Conservation (phyloP, 2,797 vertebrate species). For the Falco novaeseelandiae region DNA sequence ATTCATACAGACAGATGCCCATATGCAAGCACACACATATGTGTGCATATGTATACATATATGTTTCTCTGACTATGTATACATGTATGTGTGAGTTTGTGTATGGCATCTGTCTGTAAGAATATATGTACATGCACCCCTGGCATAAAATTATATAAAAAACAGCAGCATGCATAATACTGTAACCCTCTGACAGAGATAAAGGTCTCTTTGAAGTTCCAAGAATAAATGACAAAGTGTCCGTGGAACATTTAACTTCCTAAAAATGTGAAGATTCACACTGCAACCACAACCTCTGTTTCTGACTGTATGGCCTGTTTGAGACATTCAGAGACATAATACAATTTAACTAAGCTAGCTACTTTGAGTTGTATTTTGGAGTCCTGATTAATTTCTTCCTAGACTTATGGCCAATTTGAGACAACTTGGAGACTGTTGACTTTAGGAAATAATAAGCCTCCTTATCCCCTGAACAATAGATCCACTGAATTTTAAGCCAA, state of each 20-base stretch:
- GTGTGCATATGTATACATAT: background rate
- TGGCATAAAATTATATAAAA: conserved; percentile 43
- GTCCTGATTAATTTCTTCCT: conserved; percentile 52
- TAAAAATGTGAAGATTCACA: background rate
- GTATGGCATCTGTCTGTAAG: background rate
- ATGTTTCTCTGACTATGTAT: background rate
- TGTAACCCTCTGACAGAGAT: conserved; percentile 27
- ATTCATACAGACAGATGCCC: background rate
- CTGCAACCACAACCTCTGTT: background rate
- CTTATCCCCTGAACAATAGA: background rate
- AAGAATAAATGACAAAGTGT: background rate
- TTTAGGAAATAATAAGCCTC: background rate
- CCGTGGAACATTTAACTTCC: background rate
- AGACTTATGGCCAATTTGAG: conserved; percentile 4
- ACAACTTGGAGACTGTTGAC: background rate
- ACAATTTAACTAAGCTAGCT: background rate
- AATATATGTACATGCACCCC: background rate
- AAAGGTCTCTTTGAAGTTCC: conserved; percentile 44
- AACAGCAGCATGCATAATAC: background rate
- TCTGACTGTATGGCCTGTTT: background rate
- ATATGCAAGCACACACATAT: background rate
- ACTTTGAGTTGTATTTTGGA: background rate
- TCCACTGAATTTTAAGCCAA: background rate
- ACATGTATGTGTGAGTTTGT: background rate
- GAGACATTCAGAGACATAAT: background rate